Conservation (phyloP, 1,140 invertebrate genomes). For the Drosophila ercepeae region DNA sequence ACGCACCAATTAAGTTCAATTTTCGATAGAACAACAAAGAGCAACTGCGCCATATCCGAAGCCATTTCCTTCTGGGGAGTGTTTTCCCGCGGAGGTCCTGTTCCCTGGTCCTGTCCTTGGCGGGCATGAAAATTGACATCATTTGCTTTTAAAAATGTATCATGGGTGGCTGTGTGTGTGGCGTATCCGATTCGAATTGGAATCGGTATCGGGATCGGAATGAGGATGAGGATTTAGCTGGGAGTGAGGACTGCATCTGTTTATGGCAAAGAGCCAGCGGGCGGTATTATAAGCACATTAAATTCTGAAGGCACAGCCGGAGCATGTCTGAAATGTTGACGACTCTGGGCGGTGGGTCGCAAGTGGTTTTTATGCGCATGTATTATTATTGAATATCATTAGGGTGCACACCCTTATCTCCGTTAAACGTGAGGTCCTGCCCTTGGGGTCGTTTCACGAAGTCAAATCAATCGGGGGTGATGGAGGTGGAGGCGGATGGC, state of each 20-base stretch:
- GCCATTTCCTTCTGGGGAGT: conserved; percentile 2
- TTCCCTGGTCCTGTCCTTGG: conserved; percentile 23
- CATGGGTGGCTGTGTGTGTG: conserved; percentile 28
- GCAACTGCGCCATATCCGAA: conserved; percentile 2
- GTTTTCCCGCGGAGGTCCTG: conserved; percentile 9
- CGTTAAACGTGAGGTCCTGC: conserved; percentile 43
- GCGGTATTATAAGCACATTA: conserved; percentile 82
- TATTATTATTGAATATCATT: conserved; percentile 81
- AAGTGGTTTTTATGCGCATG: conserved; percentile 78
- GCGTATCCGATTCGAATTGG: conserved; percentile 30
- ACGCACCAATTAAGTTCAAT: conserved; percentile 79
- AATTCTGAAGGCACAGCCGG: conserved; percentile 75
- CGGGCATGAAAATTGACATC: conserved; percentile 71
- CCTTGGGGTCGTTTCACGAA: conserved; percentile 50
- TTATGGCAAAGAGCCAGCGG: conserved; percentile 70
- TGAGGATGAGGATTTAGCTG: conserved; percentile 7
- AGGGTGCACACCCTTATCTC: conserved; percentile 26
- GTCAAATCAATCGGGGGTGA: conserved; percentile 34
- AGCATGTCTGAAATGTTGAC: conserved; percentile 73
- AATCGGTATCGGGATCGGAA: conserved; percentile 18
- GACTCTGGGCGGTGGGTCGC: conserved; percentile 43
- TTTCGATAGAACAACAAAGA: conserved; percentile 62
- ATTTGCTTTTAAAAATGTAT: conserved; percentile 67
- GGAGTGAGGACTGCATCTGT: conserved; percentile 46
- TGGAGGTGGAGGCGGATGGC: neutral